A percentile compares a stretch with the other conserved stretches of the same genome.
These are phyloP conservation scores for Vannuccia rotundouncinata DNA, from an alignment of 2,888 invertebrate species.

Conservation along the genomic window DNA sequence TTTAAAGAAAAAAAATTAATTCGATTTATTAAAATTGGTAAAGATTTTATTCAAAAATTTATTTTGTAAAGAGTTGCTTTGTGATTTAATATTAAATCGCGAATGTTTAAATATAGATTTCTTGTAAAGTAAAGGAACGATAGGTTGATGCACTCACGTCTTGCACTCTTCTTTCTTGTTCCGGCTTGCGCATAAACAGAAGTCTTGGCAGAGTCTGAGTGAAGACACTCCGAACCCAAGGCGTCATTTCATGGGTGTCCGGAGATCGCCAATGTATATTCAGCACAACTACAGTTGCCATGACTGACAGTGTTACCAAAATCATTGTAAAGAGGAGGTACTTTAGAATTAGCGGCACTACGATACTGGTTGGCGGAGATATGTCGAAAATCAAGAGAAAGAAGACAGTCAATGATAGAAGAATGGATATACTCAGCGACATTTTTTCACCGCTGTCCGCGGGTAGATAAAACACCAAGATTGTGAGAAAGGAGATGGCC, in stretches of 20 bases:
- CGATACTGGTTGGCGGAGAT: slow-evolving; percentile 92
- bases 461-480: slow-evolving; percentile 87
- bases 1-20: too few relatives aligned
- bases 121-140: too few relatives aligned
- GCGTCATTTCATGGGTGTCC: slow-evolving; percentile 91
- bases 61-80: too few relatives aligned
- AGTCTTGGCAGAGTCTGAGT: slow-evolving; percentile 82
- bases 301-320: slow-evolving; percentile 82
- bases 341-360: slow-evolving; percentile 58
- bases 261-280: slow-evolving; percentile 93
- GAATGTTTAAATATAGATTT: too few relatives aligned
- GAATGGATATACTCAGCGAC: slow-evolving; percentile 88
- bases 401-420: slow-evolving; percentile 91
- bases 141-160: too few relatives aligned
- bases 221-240: slow-evolving; percentile 86
- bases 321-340: slow-evolving; percentile 96
- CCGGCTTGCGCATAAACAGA: slow-evolving; percentile 65
- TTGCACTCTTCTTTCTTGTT: slow-evolving; percentile 30
- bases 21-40: too few relatives aligned
- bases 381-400: slow-evolving; percentile 84
- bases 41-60: too few relatives aligned
- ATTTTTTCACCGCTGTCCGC: slow-evolving; percentile 96
- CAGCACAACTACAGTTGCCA: slow-evolving; percentile 86
- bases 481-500: slow-evolving; percentile 83
- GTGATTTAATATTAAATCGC: too few relatives aligned